A percentile compares a stretch with the other conserved stretches of the same genome.
Conservation (phyloP, 1,140 invertebrate genomes). For the Maniola jurtina region DNA sequence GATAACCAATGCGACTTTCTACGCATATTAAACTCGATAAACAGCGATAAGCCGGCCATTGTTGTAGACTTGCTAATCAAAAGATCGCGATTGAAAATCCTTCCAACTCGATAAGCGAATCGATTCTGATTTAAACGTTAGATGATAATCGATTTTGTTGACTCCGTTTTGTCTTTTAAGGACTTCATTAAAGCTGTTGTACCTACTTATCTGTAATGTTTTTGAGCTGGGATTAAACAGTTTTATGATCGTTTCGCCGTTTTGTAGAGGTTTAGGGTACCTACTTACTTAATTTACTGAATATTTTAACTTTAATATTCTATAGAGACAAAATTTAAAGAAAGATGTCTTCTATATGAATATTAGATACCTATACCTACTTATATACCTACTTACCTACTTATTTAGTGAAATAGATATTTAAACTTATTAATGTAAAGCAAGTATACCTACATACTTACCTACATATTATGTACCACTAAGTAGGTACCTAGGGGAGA, state of each 20-base stretch:
- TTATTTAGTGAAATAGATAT: too few species aligned
- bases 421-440: too few species aligned
- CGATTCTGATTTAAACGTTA: slow-evolving; percentile 22
- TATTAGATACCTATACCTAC: too few species aligned
- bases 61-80: slow-evolving; percentile 68
- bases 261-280: neutral
- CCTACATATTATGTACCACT: too few species aligned
- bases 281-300: neutral
- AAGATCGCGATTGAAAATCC: slow-evolving; percentile 69
- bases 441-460: too few species aligned
- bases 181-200: neutral
- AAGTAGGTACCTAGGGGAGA: too few species aligned
- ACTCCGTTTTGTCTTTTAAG: neutral
- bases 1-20: slow-evolving; percentile 69
- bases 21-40: slow-evolving; percentile 76
- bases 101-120: slow-evolving; percentile 38
- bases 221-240: neutral
- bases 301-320: neutral
- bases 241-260: neutral
- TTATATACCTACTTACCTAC: too few species aligned
- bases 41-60: slow-evolving; percentile 64
- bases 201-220: neutral
- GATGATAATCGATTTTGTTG: slow-evolving; percentile 8
- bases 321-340: too few species aligned
- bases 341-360: too few species aligned